Evolutionary conservation across 2,888 invertebrate species (phyloP).

Genomic region (Dyspetes luteomarginatus): DNA sequence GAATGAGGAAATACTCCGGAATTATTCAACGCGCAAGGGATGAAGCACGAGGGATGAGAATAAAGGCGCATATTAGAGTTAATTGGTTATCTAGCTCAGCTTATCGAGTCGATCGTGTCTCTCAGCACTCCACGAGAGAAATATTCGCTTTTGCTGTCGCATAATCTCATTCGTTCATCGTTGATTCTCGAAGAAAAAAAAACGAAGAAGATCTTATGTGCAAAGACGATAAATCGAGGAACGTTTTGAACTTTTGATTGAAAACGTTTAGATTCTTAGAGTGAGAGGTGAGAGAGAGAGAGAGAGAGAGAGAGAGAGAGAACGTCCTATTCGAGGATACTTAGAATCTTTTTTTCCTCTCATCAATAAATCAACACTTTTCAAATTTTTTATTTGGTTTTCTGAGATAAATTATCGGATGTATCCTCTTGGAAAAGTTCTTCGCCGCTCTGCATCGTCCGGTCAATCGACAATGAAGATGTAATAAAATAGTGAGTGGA

Average conservation of each 20-base stretch:
- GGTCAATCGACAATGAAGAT: neutral
- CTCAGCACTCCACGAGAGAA: neutral
- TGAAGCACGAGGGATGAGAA: neutral
- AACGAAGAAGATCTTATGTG: no score
- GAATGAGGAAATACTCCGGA: neutral
- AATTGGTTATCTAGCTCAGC: slow-evolving; percentile 47
- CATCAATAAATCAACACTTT: neutral
- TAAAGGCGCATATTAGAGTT: slow-evolving; percentile 30
- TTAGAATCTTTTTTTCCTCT: neutral
- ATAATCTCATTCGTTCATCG: neutral
- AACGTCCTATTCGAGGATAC: neutral
- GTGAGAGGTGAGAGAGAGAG: no score
- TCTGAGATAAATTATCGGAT: neutral
- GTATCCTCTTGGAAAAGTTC: neutral
- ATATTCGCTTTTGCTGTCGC: neutral
- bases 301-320: slow-evolving; percentile 4
- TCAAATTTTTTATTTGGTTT: neutral
- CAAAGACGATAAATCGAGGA: neutral
- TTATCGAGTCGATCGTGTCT: slow-evolving; percentile 38
- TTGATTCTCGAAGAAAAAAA: neutral
- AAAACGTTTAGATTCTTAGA: slow-evolving; percentile 31
- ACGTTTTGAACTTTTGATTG: slow-evolving; percentile 38
- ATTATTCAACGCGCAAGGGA: slow-evolving; percentile 36
- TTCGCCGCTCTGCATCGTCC: neutral
- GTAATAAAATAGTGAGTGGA: slow-evolving; percentile 23